Percentiles rank a stretch among this genome's conserved stretches.
Evolutionary conservation across 2,888 invertebrate genomes (phyloP).

Genomic region (Drosophila phalerata): DNA sequence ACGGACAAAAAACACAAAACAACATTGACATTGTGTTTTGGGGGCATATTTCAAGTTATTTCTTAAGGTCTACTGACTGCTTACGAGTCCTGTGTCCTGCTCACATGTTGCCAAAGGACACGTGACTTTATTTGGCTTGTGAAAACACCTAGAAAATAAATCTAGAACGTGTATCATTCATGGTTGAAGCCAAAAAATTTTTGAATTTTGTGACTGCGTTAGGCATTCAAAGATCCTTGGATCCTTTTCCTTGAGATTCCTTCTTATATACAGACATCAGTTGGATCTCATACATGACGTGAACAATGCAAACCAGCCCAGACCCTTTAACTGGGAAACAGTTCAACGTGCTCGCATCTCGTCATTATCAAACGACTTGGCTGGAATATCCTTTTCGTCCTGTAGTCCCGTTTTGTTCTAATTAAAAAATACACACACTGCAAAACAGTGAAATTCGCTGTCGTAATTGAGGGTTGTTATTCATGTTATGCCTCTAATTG

Average conservation of each 20-base stretch:
- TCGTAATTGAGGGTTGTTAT: slow-evolving; percentile 70
- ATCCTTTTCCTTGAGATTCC: not conserved
- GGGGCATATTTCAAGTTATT: slow-evolving; percentile 23
- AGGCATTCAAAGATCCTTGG: not conserved
- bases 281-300: slow-evolving; percentile 20
- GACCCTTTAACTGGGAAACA: not conserved
- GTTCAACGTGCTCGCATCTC: slow-evolving; percentile 42
- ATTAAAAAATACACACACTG: slow-evolving; percentile 61
- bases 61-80: slow-evolving; percentile 19
- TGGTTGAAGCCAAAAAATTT: not conserved
- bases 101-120: slow-evolving; percentile 68
- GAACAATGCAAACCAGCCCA: not conserved
- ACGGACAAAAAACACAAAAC: slow-evolving; percentile 27
- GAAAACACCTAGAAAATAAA: slow-evolving; percentile 43
- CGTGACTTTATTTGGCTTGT: slow-evolving; percentile 64
- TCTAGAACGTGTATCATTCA: slow-evolving; percentile 35
- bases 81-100: slow-evolving; percentile 24
- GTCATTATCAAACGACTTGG: slow-evolving; percentile 23
- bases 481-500: slow-evolving; percentile 63
- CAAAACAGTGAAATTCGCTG: slow-evolving; percentile 41
- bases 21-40: slow-evolving; percentile 34
- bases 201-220: not conserved
- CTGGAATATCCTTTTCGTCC: slow-evolving; percentile 44
- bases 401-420: slow-evolving; percentile 50
- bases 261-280: no score